A percentile compares a stretch with the other conserved stretches of the same genome.
Conservation (phyloP, 2,797 vertebrate genomes). For the Sardinella longiceps region DNA sequence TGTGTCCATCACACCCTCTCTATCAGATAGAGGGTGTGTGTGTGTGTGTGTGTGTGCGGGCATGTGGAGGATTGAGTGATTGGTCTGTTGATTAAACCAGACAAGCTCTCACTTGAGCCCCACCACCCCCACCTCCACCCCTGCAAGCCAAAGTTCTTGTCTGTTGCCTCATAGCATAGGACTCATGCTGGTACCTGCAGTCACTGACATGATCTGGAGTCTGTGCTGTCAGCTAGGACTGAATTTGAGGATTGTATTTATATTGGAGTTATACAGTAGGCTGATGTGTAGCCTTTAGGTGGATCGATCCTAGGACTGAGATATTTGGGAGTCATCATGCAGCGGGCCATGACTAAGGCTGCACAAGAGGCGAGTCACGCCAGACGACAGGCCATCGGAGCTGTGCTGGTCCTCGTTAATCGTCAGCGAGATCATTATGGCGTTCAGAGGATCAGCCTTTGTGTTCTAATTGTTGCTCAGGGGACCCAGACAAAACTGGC, state of each 20-base stretch:
- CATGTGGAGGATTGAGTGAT: background rate
- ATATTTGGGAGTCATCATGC: background rate
- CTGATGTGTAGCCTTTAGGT: background rate
- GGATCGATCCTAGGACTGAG: background rate
- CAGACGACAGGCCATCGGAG: background rate
- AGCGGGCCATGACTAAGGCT: background rate
- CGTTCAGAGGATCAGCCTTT: background rate
- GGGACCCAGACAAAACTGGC: constrained; percentile 22
- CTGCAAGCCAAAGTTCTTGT: background rate
- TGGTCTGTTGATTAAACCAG: constrained; percentile 15
- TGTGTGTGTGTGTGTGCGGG: background rate
- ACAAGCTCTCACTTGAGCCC: background rate
- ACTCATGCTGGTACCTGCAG: background rate
- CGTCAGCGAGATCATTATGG: constrained; percentile 17
- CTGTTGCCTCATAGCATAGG: background rate
- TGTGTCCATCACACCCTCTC: background rate
- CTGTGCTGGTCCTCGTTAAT: background rate
- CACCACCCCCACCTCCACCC: background rate
- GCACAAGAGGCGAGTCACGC: background rate
- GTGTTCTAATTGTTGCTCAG: constrained; percentile 17
- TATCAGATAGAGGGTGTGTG: background rate
- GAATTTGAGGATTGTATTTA: background rate
- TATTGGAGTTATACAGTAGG: background rate
- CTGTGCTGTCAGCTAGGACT: background rate
- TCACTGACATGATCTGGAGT: background rate